Percentiles rank a stretch among this genome's conserved stretches.
Evolutionary conservation across 1,140 invertebrate species (phyloP).

Genomic region (Meteorus sp.): DNA sequence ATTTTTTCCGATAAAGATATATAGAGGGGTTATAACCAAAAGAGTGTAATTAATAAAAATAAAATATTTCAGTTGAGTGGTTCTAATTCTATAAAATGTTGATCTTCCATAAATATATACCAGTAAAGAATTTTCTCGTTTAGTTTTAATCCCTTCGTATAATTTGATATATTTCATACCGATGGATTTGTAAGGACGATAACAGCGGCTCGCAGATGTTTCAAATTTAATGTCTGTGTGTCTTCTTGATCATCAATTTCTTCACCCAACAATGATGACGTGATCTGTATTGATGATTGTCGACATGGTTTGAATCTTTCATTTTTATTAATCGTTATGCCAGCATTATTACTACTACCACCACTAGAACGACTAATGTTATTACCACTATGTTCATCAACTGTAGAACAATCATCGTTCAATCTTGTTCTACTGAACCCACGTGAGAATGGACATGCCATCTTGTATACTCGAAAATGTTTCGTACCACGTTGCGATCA

Average conservation of each 20-base stretch:
- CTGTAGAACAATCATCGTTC: conserved; percentile 24
- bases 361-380: conserved; percentile 24
- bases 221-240: conserved; percentile 62
- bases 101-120: too few species aligned
- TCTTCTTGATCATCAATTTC: conserved; percentile 59
- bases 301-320: conserved; percentile 45
- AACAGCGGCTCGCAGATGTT: conserved; percentile 63
- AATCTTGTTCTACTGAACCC: conserved; percentile 40
- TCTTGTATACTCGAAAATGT: conserved; percentile 31
- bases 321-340: conserved; percentile 26
- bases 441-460: conserved; percentile 54
- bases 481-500: too few species aligned
- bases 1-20: too few species aligned
- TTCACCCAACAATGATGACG: conserved; percentile 49
- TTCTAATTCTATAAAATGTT: too few species aligned
- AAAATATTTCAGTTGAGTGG: too few species aligned
- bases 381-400: conserved; percentile 18
- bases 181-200: conserved; percentile 62
- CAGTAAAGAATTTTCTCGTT: too few species aligned
- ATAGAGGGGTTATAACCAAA: too few species aligned
- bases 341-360: conserved; percentile 27
- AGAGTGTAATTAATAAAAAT: too few species aligned
- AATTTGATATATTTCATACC: conserved; percentile 47
- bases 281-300: conserved; percentile 59
- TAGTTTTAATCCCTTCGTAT: too few species aligned